These are phyloP conservation scores for Phoronis australis DNA, from an alignment of 2,888 invertebrate species.

Conservation along the genomic window DNA sequence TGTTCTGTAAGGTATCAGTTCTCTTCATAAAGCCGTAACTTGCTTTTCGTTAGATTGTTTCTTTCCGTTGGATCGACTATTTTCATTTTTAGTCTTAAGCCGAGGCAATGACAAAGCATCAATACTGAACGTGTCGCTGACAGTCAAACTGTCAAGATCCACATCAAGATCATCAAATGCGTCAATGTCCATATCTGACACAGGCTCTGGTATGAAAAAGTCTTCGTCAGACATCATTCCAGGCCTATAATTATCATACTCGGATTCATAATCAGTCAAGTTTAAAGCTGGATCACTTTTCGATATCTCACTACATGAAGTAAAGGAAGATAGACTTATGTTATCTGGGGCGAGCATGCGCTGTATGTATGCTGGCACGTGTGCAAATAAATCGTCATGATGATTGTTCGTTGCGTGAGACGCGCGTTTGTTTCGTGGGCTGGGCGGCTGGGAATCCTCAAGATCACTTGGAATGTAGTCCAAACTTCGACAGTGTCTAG, in stretches of 20 bases:
- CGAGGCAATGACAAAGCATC: no score
- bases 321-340: conserved; percentile 45
- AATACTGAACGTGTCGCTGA: conserved; percentile 46
- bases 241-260: conserved; percentile 64
- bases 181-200: conserved; percentile 51
- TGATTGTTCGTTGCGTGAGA: conserved; percentile 17
- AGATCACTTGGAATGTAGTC: conserved; percentile 49
- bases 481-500: conserved; percentile 42
- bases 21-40: no score
- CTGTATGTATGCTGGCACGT: neutral
- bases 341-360: conserved; percentile 31
- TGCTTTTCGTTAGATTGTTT: no score
- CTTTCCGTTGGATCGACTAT: no score
- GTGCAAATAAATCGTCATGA: conserved; percentile 29
- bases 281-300: conserved; percentile 46
- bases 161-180: conserved; percentile 47
- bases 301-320: conserved; percentile 49
- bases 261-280: conserved; percentile 67
- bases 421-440: conserved; percentile 31
- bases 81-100: no score
- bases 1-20: no score
- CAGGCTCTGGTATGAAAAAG: conserved; percentile 45
- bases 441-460: conserved; percentile 32
- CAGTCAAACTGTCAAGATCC: conserved; percentile 46
- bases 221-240: conserved; percentile 54